Percentiles rank a stretch among this genome's conserved stretches.
Conservation (phyloP, 2,113 vertebrate genomes). For the Meleagris gallopavo region DNA sequence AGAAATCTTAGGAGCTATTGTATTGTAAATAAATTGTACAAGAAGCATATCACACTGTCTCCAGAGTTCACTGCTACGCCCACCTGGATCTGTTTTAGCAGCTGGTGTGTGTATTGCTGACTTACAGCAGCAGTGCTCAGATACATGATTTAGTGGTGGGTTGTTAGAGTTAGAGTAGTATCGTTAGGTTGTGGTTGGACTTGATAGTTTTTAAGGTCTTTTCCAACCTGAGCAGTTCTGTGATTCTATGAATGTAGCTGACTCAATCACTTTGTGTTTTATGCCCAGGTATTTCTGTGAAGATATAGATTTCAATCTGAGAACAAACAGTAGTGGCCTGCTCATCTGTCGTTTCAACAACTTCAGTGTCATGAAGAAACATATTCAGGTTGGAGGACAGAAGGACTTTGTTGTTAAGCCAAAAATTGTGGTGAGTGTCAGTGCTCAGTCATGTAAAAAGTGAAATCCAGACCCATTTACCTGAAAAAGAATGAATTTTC, state of each 20-base stretch:
- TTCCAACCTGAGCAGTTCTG: no score
- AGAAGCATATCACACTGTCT: no score
- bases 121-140: not conserved
- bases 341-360: slow-evolving; percentile 96
- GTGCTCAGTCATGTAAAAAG: not conserved
- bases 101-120: accelerated
- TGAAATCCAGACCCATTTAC: not conserved
- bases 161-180: no score
- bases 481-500: not conserved
- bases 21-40: no score
- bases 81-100: not conserved
- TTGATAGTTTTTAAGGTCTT: no score
- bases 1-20: no score
- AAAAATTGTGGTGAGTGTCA: slow-evolving; percentile 86
- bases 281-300: slow-evolving; percentile 92
- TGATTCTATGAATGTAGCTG: not conserved
- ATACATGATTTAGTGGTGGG: no score
- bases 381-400: slow-evolving; percentile 91
- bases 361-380: slow-evolving; percentile 98
- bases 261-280: not conserved
- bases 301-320: slow-evolving; percentile 96
- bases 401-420: slow-evolving; percentile 92
- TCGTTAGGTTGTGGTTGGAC: no score
- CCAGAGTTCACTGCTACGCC: no score
- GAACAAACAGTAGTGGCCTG: slow-evolving; percentile 92